Base-by-base conservation (phyloP, 2,888 invertebrate genomes). In the Trilocha varians region DNA sequence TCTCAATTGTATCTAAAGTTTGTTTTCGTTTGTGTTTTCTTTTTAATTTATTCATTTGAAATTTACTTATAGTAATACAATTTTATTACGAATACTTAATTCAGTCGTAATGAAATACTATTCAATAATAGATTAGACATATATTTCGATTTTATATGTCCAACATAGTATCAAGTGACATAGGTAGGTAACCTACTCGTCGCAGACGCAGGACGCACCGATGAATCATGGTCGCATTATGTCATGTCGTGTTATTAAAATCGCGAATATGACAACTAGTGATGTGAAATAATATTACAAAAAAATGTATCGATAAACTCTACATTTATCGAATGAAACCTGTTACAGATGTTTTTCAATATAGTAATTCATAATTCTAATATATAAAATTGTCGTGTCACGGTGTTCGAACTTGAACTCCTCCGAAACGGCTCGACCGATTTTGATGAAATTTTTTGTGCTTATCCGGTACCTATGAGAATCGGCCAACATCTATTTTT, bases 161-260 rank as follows among this genome's bases (percentile, higher is more conserved):
- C 25, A 25, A 11, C 32, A 16, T 33, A 35, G n/a, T 15, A 36
- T 13, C 25, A 25, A 37, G 34, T 15, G n/a, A 40, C n/a, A 13
- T 50, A 50, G 53, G 52, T 39, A n/a, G n/a, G n/a, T n/a, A n/a
- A n/a, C n/a, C n/a, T n/a, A n/a, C 41, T 47, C 48, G 60, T 65
- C 62, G 67, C 68, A 68, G 57, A 66, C 69, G 71, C 68, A 57
- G 44, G 50, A 61, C 58, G 58, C 55, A 52, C 48, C 53, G 62
- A 68, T 82, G 80, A 82, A 72, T 82, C 82, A 80, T 70, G 64
- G 68, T 65, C 70, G 54, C 59, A 68, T 73, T 67, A 53, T 67
- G 65, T 71, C 76, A 72, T 75, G 77, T 75, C 78, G 68, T 62
- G 64, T 68, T 74, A 67, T 63, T 66, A 60, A 61, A 77, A 75